Evolutionary conservation across 92 coral and sea anemone species (phyloP).

Genomic region (Actinostola sp.): DNA sequence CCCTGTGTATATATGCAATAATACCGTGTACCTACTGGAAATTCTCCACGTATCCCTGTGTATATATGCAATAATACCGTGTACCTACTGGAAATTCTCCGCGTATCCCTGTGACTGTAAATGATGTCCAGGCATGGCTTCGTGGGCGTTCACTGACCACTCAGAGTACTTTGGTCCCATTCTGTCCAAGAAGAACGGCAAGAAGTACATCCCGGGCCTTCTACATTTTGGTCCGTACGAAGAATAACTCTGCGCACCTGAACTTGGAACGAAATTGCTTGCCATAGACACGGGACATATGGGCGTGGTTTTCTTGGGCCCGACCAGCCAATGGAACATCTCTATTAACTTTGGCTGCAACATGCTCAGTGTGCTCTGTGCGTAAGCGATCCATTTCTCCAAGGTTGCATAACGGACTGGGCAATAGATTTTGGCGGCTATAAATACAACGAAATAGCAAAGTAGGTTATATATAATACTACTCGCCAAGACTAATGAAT

Average conservation of each 20-base stretch:
- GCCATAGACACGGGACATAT: conserved; percentile 76
- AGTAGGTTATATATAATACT: too few relatives aligned
- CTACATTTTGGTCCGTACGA: conserved; percentile 47
- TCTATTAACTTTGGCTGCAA: conserved; percentile 57
- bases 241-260: conserved; percentile 72
- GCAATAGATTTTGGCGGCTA: conserved; percentile 80
- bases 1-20: neutral
- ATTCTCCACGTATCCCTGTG: conserved; percentile 70
- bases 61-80: neutral
- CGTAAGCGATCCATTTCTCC: conserved; percentile 76
- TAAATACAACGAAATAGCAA: too few relatives aligned
- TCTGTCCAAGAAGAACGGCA: conserved; percentile 97
- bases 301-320: conserved; percentile 77
- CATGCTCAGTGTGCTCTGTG: conserved; percentile 71
- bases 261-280: conserved; percentile 73
- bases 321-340: conserved; percentile 81
- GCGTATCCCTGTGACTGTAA: conserved; percentile 71
- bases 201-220: conserved; percentile 50
- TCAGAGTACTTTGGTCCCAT: conserved; percentile 96
- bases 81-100: conserved; percentile 35
- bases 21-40: neutral
- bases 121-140: conserved; percentile 95
- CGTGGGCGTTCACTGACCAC: conserved; percentile 88
- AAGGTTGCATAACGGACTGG: conserved; percentile 79
- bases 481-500: too few relatives aligned